phyloP scores from a whole-genome alignment of 1,140 invertebrate genomes.

The Scaptomyza montana region DNA sequence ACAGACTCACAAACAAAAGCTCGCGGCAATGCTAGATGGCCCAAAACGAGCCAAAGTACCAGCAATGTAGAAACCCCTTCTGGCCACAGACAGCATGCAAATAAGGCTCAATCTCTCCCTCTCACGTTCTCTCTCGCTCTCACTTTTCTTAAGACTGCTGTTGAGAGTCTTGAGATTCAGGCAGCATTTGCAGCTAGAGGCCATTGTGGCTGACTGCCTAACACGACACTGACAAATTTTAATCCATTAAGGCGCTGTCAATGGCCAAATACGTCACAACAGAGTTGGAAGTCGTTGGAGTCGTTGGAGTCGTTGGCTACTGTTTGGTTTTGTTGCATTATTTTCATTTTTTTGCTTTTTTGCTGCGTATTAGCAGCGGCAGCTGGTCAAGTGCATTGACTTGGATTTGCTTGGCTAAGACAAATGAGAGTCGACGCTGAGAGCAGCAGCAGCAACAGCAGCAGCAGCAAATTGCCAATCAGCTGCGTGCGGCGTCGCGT shows the following conservation, averaged over 20 bases:
- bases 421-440: conserved; percentile 26
- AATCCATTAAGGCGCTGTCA: conserved; percentile 83
- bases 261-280: conserved; percentile 82
- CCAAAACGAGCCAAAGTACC: not conserved
- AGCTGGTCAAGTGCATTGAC: conserved; percentile 48
- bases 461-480: conserved; percentile 77
- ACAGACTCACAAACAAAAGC: conserved; percentile 10
- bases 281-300: conserved; percentile 1
- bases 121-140: too few species aligned
- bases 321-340: conserved; percentile 13
- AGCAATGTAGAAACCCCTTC: not conserved
- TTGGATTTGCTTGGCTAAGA: conserved; percentile 40
- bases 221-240: conserved; percentile 83
- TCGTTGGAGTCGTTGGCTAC: not conserved
- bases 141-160: not conserved
- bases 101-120: conserved; percentile 14
- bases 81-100: conserved; percentile 37
- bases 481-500: conserved; percentile 54
- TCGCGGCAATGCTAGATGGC: conserved; percentile 8
- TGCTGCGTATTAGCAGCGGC: conserved; percentile 40
- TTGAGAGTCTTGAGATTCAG: not conserved
- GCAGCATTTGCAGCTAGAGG: too few species aligned
- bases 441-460: not conserved
- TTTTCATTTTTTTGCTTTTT: not conserved
- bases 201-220: conserved; percentile 46